Evolutionary conservation across 2,113 vertebrate genomes (phyloP), one percentile per base, ranked within the genome.

Genomic region (Oryzias woworae): DNA sequence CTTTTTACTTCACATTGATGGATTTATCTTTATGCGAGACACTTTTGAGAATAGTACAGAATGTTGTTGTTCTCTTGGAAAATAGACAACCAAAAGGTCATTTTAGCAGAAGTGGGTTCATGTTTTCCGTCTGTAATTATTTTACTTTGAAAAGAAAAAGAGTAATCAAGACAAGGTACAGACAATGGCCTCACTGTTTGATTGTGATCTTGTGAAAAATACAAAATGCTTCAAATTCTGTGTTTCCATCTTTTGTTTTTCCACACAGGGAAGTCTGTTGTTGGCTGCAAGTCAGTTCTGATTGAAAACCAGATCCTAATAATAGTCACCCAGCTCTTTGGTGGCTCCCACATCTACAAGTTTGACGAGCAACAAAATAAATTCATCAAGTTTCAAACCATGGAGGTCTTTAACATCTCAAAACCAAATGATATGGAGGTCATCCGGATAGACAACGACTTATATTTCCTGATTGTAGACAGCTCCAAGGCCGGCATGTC

Each of bases 351-450:
- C 73, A 93, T 99, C 75, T 98, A 98, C 90, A 98, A 88, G 83
- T 97, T 97, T n/a, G 94, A 98, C 0, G 94, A 94, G 72, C 93
- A 92, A 78, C 96, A 96, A 90, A 97, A 95, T 68, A 96, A 95
- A 72, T 99, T 98, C 80, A 93, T 93, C 77, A 98, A 96, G 75
- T 98, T 98, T 90, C 97, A 99, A 65, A 95, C 95, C 53, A 95
- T 99, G 0, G 96, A 99, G 71, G 94, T 93, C 14, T 93, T 96
- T 53, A 96, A 96, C 67, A 96, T 99, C 66, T 98, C 96, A 50
- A 98, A 99, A 88, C 97, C 97, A 36, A 99, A 98, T 1, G 96
- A 98, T 69, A 96, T 98, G 3, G 97, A 98, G 81, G 91, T 96
- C 62, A 98, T 99, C 82, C 92, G 94, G 79, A 95, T 99, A 18